Evolutionary conservation across 2,888 invertebrate species (phyloP).

Genomic region (Aleiodes testaceus): DNA sequence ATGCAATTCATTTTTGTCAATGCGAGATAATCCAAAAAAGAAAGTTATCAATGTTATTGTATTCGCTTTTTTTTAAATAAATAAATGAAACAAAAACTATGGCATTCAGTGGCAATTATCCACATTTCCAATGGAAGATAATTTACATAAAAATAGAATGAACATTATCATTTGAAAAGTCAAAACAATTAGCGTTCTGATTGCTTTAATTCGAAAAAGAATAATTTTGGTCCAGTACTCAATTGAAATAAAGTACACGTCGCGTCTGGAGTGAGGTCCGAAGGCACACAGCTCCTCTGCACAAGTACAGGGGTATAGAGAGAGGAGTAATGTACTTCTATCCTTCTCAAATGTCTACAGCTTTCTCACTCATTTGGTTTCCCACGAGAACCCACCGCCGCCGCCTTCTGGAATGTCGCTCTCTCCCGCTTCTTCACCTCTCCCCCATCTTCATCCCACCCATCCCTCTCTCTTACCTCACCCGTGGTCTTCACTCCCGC

Average conservation of each 20-base stretch:
- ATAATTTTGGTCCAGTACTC: slow-evolving; percentile 21
- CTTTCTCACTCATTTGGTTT: slow-evolving; percentile 68
- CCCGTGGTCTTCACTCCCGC: slow-evolving; percentile 44
- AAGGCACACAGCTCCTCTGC: too few species aligned
- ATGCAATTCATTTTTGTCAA: too few species aligned
- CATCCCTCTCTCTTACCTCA: slow-evolving; percentile 52
- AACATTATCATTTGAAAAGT: too few species aligned
- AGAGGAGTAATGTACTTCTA: slow-evolving; percentile 45
- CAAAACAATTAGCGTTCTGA: slow-evolving; percentile 20
- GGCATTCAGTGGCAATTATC: too few species aligned
- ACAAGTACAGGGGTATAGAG: slow-evolving; percentile 60
- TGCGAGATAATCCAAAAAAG: too few species aligned
- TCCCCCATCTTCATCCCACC: slow-evolving; percentile 49
- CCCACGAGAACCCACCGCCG: slow-evolving; percentile 69
- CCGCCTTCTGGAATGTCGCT: slow-evolving; percentile 73
- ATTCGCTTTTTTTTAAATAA: too few species aligned
- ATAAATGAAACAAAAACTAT: too few species aligned
- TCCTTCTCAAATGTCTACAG: slow-evolving; percentile 46
- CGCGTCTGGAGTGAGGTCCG: too few species aligned
- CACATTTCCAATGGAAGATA: too few species aligned
- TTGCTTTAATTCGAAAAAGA: slow-evolving; percentile 21
- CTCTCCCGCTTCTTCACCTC: slow-evolving; percentile 59
- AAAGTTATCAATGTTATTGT: too few species aligned
- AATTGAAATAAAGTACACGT: neutral
- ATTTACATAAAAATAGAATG: too few species aligned